A percentile compares a stretch with the other conserved stretches of the same genome.
phyloP scores from a whole-genome alignment of 92 coral and sea anemone species.

The Zoanthus solanderi region DNA sequence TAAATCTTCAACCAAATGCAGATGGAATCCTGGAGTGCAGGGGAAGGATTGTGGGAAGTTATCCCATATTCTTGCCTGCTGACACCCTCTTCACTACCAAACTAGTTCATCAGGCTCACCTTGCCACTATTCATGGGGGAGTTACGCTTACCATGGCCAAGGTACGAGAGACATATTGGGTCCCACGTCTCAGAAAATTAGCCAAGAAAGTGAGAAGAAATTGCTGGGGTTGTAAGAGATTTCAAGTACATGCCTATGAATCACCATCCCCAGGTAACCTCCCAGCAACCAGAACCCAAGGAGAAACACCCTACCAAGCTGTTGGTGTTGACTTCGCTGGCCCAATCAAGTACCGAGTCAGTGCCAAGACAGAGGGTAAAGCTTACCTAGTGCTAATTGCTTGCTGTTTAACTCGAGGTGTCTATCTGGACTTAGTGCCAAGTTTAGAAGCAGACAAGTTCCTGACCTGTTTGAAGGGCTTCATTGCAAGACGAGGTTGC shows the following conservation, averaged over 20 bases:
- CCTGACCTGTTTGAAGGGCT: conserved; percentile 19
- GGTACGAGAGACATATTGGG: neutral
- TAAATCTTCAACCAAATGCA: neutral
- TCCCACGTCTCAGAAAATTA: too few species aligned
- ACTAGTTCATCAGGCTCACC: neutral
- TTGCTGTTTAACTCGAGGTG: conserved; percentile 21
- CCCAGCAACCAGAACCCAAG: neutral
- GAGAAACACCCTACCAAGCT: neutral
- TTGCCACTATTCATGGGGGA: conserved; percentile 1
- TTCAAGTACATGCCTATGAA: too few species aligned
- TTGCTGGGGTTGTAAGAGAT: too few species aligned
- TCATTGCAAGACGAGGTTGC: conserved; percentile 24
- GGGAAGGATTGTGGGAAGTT: neutral
- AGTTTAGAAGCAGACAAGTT: conserved; percentile 25
- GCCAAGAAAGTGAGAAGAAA: too few species aligned
- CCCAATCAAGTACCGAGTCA: conserved; percentile 42
- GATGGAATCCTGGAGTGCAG: neutral
- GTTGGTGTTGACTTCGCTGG: conserved; percentile 15
- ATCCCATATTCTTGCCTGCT: neutral
- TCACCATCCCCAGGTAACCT: neutral
- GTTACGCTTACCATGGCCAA: neutral
- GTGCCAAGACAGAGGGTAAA: neutral
- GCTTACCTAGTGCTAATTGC: neutral
- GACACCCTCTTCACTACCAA: neutral
- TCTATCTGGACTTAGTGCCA: conserved; percentile 13